A percentile compares a stretch with the other conserved stretches of the same genome.
phyloP scores from a whole-genome alignment of 2,797 vertebrate genomes.

The Meriones psammophilus region DNA sequence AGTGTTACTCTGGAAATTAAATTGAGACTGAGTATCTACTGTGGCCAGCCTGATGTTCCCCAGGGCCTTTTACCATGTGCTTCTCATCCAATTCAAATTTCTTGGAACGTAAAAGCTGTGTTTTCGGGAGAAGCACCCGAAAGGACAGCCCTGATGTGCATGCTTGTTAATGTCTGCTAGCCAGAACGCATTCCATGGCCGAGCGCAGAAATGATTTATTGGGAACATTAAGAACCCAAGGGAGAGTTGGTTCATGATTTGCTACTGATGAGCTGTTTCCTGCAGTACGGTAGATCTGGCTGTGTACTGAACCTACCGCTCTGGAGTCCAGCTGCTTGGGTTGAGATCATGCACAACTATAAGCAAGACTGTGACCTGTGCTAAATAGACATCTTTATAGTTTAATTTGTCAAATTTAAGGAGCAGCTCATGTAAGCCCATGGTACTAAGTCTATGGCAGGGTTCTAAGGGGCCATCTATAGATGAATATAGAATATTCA shows the following conservation, averaged over 20 bases:
- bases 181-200: not conserved
- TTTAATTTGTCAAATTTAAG: not conserved
- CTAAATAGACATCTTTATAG: not conserved
- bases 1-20: not conserved
- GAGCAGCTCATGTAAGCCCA: not conserved
- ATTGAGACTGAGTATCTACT: not conserved
- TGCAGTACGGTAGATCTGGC: not conserved
- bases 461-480: not conserved
- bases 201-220: not conserved
- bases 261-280: not conserved
- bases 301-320: not conserved
- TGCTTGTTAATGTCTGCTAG: not conserved
- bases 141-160: not conserved
- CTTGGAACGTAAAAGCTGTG: not conserved
- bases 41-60: no score
- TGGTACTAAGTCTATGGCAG: not conserved
- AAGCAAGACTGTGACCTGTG: not conserved
- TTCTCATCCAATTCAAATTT: not conserved
- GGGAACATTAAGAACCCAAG: not conserved
- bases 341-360: slow-evolving; percentile 13
- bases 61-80: not conserved
- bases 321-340: not conserved
- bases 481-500: not conserved
- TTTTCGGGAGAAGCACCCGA: not conserved
- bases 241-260: no score